Evolutionary conservation across 1,140 invertebrate genomes (phyloP), one percentile per base, ranked within the genome.

Genomic region (Bombus waltoni): DNA sequence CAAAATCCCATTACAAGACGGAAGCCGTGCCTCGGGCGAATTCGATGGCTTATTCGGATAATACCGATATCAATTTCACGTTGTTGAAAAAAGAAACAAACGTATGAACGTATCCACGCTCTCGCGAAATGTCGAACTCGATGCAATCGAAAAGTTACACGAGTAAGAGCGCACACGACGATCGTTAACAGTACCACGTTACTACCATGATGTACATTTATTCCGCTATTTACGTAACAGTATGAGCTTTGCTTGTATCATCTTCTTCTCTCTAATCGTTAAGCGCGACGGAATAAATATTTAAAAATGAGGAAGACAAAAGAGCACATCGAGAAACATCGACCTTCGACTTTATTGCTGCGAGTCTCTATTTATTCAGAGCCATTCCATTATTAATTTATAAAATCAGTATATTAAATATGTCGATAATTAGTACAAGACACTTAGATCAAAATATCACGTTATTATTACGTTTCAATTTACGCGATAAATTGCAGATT

Each of bases 1-100:
- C 84, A 85, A 85, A 85, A 81, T 81, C 84, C 84, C 77, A 85
- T 85, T 81, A 81, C 71, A 59, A 85, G 78, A 68, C 84, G 84
- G 79, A 85, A 85, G 79, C 71, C 38, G 47, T 75, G 79, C 47
- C 59, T 74, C 70, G 53, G 42, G 78, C 68, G 47, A 70, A 81
- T 81, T 85, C 79, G 70, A 75, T 68, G 79, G 25, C 47, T 66
- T 42, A 81, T 59, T 81, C 59, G 71, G 79, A 85, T 85, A 81
- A 85, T 85, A 74, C 62, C 59, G 71, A 81, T 85, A 85, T 85
- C 84, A 81, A 81, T 85, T 85, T 85, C 70, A 59, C 47, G 38
- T 71, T 28, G 42, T 35, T 15, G 70, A 74, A 2, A 59, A 74
- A 81, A 53, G 6, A 72, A 81, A 74, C 78, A 81, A 59, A 73